Evolutionary conservation across 2,113 vertebrate genomes (phyloP).

Genomic region (Ailurus styani): DNA sequence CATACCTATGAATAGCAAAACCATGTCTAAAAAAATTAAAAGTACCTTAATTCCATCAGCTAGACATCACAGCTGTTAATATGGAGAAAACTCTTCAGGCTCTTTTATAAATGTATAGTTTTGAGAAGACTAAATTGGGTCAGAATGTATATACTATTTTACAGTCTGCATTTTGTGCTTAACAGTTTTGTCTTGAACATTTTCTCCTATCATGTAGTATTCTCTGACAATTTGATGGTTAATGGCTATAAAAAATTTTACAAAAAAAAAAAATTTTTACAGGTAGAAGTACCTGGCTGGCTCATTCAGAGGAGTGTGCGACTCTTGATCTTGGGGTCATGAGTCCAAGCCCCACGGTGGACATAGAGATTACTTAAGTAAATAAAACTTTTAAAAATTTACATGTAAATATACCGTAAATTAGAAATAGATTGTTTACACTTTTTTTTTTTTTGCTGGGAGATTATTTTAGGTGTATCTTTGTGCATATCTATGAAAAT

Average conservation of each 20-base stretch:
- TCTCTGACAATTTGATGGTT: background rate
- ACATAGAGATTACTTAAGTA: background rate
- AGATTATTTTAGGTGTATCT: background rate
- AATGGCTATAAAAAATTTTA: background rate
- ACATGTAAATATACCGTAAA: background rate
- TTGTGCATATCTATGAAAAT: background rate
- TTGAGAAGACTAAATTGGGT: background rate
- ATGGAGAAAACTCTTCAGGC: background rate
- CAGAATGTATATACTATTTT: background rate
- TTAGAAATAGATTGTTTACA: background rate
- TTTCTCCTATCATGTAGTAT: background rate
- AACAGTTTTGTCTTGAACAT: background rate
- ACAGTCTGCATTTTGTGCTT: background rate
- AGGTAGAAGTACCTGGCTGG: background rate
- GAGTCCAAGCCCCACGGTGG: background rate
- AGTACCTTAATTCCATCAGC: background rate
- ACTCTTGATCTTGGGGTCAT: background rate
- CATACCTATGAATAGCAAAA: background rate
- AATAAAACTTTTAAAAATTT: background rate
- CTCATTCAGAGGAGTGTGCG: background rate
- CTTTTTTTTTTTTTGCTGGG: background rate
- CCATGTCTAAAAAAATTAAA: background rate
- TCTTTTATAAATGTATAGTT: background rate
- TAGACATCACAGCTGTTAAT: background rate
- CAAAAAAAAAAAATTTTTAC: background rate